A percentile compares a stretch with the other conserved stretches of the same genome.
These are phyloP conservation scores for Xestia rhomboidea DNA, from an alignment of 2,888 invertebrate genomes.

Conservation along the genomic window DNA sequence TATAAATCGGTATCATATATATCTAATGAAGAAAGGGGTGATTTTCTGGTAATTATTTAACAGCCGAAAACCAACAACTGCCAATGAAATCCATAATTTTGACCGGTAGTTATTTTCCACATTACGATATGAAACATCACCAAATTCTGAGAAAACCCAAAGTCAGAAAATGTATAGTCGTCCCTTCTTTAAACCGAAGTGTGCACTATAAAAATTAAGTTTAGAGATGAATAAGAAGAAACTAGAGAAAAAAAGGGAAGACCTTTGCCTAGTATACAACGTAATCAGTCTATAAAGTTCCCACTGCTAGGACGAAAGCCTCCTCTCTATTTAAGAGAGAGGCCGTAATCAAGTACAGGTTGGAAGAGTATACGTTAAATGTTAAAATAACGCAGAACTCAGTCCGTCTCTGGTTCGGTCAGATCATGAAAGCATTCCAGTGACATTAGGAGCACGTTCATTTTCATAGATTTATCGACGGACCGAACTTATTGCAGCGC, in stretches of 20 bases:
- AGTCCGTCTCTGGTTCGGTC: slow-evolving; percentile 79
- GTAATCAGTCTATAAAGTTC: neutral
- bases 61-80: neutral
- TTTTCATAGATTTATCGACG: slow-evolving; percentile 91
- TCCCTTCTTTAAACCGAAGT: too few species aligned
- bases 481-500: slow-evolving; percentile 80
- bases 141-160: too few species aligned
- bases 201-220: too few species aligned
- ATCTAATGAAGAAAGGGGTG: neutral
- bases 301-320: neutral
- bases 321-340: neutral
- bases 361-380: neutral
- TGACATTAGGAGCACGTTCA: slow-evolving; percentile 86
- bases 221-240: too few species aligned
- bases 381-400: slow-evolving; percentile 11
- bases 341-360: neutral
- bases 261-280: too few species aligned
- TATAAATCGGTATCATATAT: too few species aligned
- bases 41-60: neutral
- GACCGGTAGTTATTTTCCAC: neutral
- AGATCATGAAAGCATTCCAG: slow-evolving; percentile 89
- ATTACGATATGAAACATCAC: neutral
- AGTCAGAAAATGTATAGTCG: too few species aligned
- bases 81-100: neutral
- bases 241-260: too few species aligned